Evolutionary conservation across 2,113 vertebrate species (phyloP), one percentile per base, ranked within the genome.

Genomic region (Lucifuga dentata): DNA sequence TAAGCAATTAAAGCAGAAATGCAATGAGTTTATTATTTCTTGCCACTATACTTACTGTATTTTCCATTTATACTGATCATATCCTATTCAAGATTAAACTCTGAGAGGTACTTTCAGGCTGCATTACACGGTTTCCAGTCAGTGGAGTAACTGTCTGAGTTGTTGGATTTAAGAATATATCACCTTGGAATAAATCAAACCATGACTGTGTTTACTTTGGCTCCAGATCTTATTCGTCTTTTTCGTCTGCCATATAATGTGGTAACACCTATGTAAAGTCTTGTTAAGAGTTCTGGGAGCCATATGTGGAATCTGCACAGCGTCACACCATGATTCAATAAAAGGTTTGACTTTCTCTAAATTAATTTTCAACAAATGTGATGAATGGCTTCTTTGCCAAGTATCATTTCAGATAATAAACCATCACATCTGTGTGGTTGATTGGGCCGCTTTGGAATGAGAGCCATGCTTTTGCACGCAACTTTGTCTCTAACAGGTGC

Each of bases 321-420:
- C 77, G 46, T 87, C 67, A 67, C 21, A 5, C 39, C 58, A 17
- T 44, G 52, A 61, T 76, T 83, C 53, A 51, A 76, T 68, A 65
- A 81, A 76, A 40, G 53, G 32, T 78, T 78, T 64, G 76, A 84
- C 76, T 84, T 76, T 77, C 1, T 8, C 58, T 19, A 64, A 85
- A 86, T 79, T 63, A 59, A 86, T 80, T 84, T 85, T 86, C 84
- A 72, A 73, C 80, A 80, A 87, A 85, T 86, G 80, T 74, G 78
- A 85, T 70, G 79, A 87, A 80, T 59, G 81, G 68, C 62, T 64
- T 60, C 52, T 1, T 61, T 2, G 84, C 41, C 84, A 83, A 82
- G 78, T 74, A 83, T 85, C 80, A 82, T 80, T 86, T 83, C 66
- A 79, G 86, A 74, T 74, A 76, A 77, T 81, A 85, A 85, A 77